Evolutionary conservation across 2,888 invertebrate genomes (phyloP).

Genomic region (Thelaira solivaga): DNA sequence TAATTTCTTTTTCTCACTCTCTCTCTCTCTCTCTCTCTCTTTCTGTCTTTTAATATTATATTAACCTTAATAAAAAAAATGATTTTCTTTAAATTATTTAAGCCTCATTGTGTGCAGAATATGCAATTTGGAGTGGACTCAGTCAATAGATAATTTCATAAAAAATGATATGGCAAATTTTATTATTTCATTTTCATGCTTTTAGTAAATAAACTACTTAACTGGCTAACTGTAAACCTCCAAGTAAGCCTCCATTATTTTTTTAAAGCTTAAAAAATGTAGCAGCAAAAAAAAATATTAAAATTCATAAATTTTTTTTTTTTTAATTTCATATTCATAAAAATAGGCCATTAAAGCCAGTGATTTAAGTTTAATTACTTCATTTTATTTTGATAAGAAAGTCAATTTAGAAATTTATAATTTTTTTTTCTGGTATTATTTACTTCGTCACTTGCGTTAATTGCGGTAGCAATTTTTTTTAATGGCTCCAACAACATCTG

Average conservation of each 20-base stretch:
- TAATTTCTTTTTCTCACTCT: no score
- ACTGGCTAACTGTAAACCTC: no score
- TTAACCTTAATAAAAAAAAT: slow-evolving; percentile 5
- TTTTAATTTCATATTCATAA: no score
- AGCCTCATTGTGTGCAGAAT: slow-evolving; percentile 18
- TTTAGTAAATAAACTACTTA: neutral
- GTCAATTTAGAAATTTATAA: slow-evolving; percentile 1
- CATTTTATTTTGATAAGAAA: slow-evolving; percentile 31
- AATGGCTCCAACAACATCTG: neutral
- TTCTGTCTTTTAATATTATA: no score
- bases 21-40: no score
- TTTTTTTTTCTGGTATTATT: neutral
- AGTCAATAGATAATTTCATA: neutral
- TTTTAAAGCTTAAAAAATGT: neutral
- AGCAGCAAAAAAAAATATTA: neutral
- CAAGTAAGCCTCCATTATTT: slow-evolving; percentile 9
- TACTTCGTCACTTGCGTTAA: neutral
- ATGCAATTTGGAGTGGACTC: slow-evolving; percentile 30
- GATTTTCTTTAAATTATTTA: slow-evolving; percentile 33
- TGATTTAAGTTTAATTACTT: slow-evolving; percentile 31
- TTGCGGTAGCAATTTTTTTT: slow-evolving; percentile 29
- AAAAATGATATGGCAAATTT: slow-evolving; percentile 20
- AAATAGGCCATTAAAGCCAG: neutral
- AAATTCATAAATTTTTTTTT: neutral
- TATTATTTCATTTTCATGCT: neutral